Conservation (phyloP, 1,140 invertebrate genomes). For the Drosophila punjabiensis region DNA sequence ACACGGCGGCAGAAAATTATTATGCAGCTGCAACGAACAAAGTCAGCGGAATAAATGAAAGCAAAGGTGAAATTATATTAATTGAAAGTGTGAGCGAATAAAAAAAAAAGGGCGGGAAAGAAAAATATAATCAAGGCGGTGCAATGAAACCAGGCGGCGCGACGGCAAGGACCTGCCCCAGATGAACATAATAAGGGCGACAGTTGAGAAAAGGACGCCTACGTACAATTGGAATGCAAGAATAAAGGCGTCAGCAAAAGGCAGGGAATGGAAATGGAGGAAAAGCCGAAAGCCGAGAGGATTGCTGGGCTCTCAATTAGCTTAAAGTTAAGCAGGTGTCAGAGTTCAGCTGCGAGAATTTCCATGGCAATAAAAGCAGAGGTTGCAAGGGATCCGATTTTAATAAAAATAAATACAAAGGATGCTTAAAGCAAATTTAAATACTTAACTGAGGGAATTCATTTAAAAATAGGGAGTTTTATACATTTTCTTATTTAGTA, state of each 20-base stretch:
- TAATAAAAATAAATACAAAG: neutral
- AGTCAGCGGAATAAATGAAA: conserved; percentile 52
- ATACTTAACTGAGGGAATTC: neutral
- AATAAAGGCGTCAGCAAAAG: conserved; percentile 11
- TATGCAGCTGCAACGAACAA: conserved; percentile 63
- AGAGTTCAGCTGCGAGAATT: neutral
- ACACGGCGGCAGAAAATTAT: conserved; percentile 53
- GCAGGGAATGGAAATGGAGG: conserved; percentile 7
- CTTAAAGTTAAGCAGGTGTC: conserved; percentile 45
- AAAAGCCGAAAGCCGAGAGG: conserved; percentile 16
- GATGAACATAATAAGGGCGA: conserved; percentile 36
- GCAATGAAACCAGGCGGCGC: conserved; percentile 11
- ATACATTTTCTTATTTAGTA: neutral
- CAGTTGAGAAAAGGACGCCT: conserved; percentile 41
- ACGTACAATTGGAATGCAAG: conserved; percentile 40
- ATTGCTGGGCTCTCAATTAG: conserved; percentile 38
- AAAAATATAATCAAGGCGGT: conserved; percentile 36
- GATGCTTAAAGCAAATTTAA: neutral
- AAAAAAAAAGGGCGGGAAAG: conserved; percentile 29
- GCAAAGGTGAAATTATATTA: conserved; percentile 71
- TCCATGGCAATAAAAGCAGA: neutral
- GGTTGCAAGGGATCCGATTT: neutral
- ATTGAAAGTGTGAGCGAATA: conserved; percentile 56
- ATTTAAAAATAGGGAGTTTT: neutral
- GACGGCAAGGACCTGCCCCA: conserved; percentile 1